Percentiles rank a stretch among this genome's conserved stretches.
Evolutionary conservation across 1,140 invertebrate genomes (phyloP).

Genomic region (Gryllus bimaculatus): DNA sequence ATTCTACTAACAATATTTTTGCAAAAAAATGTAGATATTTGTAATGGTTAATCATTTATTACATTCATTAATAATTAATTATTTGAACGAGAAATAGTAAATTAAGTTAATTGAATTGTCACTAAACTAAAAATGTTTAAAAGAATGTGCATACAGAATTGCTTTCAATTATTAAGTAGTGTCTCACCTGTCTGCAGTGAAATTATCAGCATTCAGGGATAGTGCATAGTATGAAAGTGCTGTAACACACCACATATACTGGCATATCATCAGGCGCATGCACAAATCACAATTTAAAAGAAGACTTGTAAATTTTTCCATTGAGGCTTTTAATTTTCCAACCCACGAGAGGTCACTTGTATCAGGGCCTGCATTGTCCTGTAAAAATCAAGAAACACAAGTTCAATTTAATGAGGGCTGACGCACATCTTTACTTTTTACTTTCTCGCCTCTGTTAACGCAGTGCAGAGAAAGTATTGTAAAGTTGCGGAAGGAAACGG

Average conservation of each 20-base stretch:
- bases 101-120: no score
- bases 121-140: background rate
- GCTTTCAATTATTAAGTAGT: background rate
- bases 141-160: background rate
- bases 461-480: background rate
- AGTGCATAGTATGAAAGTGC: slow-evolving; percentile 41
- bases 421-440: background rate
- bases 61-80: no score
- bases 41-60: no score
- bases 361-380: background rate
- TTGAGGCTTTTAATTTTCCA: background rate
- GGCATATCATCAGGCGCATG: slow-evolving; percentile 30
- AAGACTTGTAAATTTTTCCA: slow-evolving; percentile 18
- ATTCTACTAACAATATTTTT: no score
- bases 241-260: slow-evolving; percentile 37
- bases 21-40: no score
- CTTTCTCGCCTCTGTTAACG: background rate
- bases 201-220: slow-evolving; percentile 41
- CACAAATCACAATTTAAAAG: slow-evolving; percentile 28
- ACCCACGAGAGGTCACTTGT: background rate
- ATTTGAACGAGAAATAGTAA: no score
- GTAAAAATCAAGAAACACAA: background rate
- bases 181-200: slow-evolving; percentile 32
- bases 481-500: no score
- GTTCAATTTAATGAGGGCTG: background rate